Evolutionary conservation across 2,797 vertebrate species (phyloP), one percentile per base, ranked within the genome.

Genomic region (Clamator glandarius): DNA sequence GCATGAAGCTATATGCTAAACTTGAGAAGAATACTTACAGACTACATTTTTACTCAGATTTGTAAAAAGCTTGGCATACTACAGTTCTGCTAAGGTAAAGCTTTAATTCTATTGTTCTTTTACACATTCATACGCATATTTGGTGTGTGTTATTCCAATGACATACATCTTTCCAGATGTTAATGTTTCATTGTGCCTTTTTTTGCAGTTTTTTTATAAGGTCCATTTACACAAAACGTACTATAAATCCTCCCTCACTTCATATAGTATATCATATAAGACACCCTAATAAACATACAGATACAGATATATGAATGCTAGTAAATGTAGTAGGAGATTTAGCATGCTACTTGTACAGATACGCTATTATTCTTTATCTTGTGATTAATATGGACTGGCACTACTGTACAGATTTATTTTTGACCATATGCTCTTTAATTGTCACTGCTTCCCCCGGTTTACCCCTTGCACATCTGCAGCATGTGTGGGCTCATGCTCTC

Each of bases 91-190:
- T 78, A 29, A 69, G 75, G 67, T 26, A 54, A 50, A 66, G 44
- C 11, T 84, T 92, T 55, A 87, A 82, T 89, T 93, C 48, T 88
- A 28, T 84, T 59, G 26, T 74, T 93, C 73, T 21, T 33, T 93
- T 93, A 90, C 46, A 79, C 55, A 39, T 86, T 84, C 90, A 26
- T 15, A 63, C 0, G 0, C 9, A 5, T 48, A 42, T 57, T 85
- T 66, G 91, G 78, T 84, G 92, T 51, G 72, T 66, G 84, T 93
- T 94, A 20, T 35, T 55, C 77, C 84, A 73, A 87, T 95, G 97
- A 95, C 98, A 97, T 97, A 96, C 90, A n/a, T 92, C 97, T 92
- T 89, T 95, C 95, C 97, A 98, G 98, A 98, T 98, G 98, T 97
- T 97, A 64, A 73, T 86, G 84, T 96, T 96, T 97, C 84, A 96